Conservation (phyloP, 1,140 invertebrate genomes). For the Dreissena rostriformis region DNA sequence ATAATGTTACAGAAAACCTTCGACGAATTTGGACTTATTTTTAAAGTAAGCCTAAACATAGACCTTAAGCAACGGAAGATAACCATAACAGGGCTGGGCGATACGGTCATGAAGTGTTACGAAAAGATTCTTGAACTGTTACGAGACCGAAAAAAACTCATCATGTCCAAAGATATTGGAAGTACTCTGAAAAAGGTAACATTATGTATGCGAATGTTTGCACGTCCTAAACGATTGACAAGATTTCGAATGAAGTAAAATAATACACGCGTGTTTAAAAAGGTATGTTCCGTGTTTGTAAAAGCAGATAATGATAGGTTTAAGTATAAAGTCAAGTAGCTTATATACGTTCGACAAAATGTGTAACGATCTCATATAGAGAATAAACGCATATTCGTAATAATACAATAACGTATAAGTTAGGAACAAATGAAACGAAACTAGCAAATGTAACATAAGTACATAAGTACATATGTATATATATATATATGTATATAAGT, state of each 20-base stretch:
- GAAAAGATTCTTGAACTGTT: background rate
- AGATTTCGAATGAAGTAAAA: too few relatives aligned
- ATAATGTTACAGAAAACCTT: background rate
- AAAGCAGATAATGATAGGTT: too few relatives aligned
- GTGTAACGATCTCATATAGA: too few relatives aligned
- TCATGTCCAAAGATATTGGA: background rate
- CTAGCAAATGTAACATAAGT: background rate
- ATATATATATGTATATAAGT: conserved; percentile 16
- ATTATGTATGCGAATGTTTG: too few relatives aligned
- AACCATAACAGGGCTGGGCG: background rate
- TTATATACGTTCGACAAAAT: too few relatives aligned
- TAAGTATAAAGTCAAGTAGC: too few relatives aligned
- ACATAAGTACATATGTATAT: conserved; percentile 21
- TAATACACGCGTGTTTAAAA: too few relatives aligned
- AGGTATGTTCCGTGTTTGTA: too few relatives aligned
- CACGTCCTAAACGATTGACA: too few relatives aligned
- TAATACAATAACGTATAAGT: too few relatives aligned
- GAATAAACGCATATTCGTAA: too few relatives aligned
- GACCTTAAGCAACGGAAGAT: background rate
- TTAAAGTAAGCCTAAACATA: conserved; percentile 7
- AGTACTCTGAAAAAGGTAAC: conserved; percentile 11
- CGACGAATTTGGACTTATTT: conserved; percentile 10
- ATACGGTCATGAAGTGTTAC: conserved; percentile 17
- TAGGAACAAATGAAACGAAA: too few relatives aligned
- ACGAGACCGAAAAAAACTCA: background rate